Base-by-base conservation (phyloP, 2,888 invertebrate species). In the Tetragnatha montana region DNA sequence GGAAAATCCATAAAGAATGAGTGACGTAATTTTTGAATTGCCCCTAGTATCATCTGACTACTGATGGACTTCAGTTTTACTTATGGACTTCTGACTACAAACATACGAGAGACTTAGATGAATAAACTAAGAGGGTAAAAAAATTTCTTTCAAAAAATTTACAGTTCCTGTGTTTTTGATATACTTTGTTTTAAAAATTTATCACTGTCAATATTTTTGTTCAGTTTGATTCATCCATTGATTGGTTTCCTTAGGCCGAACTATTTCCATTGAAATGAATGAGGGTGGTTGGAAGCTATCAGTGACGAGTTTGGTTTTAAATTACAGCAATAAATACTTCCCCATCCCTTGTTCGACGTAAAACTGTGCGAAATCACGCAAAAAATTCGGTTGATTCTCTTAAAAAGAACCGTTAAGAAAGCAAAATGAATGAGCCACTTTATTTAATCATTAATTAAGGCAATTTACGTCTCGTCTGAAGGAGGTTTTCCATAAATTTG, bases 381-480 rank as follows among this genome's bases (percentile, higher is more conserved):
- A 78, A 78, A 78, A 60, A 60, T 35, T 60, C 8, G 60, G 60
- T 60, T 60, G 60, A 60, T 60, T 60, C 60, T 22, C 78, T 78
- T 78, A 60, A 78, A 78, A 78, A 78, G 60, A 78, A 60, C 78
- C 78, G 60, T 78, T 78, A 78, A 60, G 22, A 12, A 12, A 60
- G 12, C 12, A 60, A 60, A 60, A 60, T 17, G 60, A 60, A 78
- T 78, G 78, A 78, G 60, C 60, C 60, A 22, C 78, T 78, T 78
- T 78, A 78, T 78, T 60, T 22, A 22, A 78, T 21, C 78, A 78
- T 78, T 78, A 78, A 78, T 78, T 78, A 78, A 78, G 60, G 60
- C 51, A 78, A 78, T 78, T 78, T 78, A 78, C 60, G 51, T 19
- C 78, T 60, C 78, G 51, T 60, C 22, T 78, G 60, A 60, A 78